Evolutionary conservation across 2,113 vertebrate genomes (phyloP).

Genomic region (Boulengerochromis microlepis): DNA sequence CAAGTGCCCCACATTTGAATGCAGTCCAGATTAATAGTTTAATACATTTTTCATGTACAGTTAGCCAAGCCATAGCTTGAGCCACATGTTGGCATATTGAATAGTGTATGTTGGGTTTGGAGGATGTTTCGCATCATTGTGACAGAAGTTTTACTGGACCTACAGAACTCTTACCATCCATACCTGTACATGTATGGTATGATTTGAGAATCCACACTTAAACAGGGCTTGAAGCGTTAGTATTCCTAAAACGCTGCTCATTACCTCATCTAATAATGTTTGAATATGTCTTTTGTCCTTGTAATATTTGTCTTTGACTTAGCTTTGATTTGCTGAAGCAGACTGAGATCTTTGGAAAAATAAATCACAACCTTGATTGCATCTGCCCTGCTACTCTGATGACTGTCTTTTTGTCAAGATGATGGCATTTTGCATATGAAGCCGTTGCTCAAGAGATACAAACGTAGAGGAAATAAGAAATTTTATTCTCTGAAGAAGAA

Average conservation of each 20-base stretch:
- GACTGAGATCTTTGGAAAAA: not conserved
- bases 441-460: not conserved
- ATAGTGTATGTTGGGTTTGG: not conserved
- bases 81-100: not conserved
- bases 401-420: not conserved
- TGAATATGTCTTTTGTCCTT: not conserved
- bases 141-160: not conserved
- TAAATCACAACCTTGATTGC: not conserved
- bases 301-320: not conserved
- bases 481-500: not conserved
- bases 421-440: not conserved
- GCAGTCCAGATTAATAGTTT: not conserved
- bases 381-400: not conserved
- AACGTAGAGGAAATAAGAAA: not conserved
- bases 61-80: not conserved
- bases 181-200: not conserved
- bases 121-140: not conserved
- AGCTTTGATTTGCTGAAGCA: not conserved
- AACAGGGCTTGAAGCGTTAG: not conserved
- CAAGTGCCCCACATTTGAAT: not conserved
- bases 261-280: not conserved
- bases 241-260: not conserved
- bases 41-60: not conserved
- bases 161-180: not conserved
- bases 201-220: not conserved